A percentile compares a stretch with the other conserved stretches of the same genome.
Conservation (phyloP, 1,140 invertebrate species). For the Drosophila funebris region DNA sequence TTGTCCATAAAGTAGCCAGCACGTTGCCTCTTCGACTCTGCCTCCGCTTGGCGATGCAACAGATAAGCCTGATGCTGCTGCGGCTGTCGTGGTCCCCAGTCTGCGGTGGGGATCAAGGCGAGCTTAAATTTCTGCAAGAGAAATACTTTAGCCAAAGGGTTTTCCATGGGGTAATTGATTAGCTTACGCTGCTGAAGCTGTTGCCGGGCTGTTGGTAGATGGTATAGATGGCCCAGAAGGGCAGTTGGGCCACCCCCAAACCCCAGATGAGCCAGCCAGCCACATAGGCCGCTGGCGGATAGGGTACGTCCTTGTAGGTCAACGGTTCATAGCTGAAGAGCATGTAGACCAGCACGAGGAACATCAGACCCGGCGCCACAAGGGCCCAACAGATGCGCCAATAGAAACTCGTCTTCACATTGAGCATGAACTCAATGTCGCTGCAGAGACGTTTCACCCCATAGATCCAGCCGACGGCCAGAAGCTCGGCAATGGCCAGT, state of each 20-base stretch:
- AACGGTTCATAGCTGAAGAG: constrained; percentile 85
- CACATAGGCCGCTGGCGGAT: constrained; percentile 84
- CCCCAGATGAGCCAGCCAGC: constrained; percentile 84
- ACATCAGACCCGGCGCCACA: constrained; percentile 89
- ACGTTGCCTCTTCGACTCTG: constrained; percentile 23
- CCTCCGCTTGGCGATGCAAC: constrained; percentile 33
- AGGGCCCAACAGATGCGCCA: constrained; percentile 93
- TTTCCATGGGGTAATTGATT: background rate
- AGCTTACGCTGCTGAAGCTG: constrained; percentile 52
- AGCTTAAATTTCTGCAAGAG: constrained; percentile 48
- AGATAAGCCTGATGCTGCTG: constrained; percentile 64
- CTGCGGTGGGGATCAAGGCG: constrained; percentile 54
- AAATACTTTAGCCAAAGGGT: background rate
- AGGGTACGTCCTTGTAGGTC: constrained; percentile 84
- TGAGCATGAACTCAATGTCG: constrained; percentile 90
- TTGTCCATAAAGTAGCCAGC: constrained; percentile 56
- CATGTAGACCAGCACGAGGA: constrained; percentile 88
- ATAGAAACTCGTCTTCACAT: constrained; percentile 88
- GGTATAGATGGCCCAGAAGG: constrained; percentile 83
- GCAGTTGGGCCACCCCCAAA: constrained; percentile 84
- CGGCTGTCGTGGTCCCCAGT: constrained; percentile 67
- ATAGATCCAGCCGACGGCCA: constrained; percentile 90
- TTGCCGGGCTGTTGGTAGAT: constrained; percentile 67
- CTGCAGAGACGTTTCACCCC: constrained; percentile 87
- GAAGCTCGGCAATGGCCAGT: constrained; percentile 89